Base-by-base conservation (phyloP, 2,888 invertebrate species). In the Macrosiphum euphorbiae region DNA sequence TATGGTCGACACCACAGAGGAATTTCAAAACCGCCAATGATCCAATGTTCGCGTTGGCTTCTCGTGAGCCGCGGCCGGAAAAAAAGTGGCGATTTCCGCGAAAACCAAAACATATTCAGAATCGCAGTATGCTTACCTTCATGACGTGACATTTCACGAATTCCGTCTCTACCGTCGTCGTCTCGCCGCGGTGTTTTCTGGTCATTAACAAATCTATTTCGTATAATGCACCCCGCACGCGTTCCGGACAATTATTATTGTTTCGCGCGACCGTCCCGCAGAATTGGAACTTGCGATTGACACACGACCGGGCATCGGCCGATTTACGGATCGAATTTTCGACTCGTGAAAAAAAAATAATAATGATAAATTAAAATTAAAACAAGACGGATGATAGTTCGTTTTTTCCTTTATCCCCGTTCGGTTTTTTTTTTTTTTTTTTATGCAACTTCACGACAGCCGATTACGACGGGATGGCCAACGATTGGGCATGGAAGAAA, bases 71-170 rank as follows among this genome's bases (percentile, higher is more conserved):
- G 47, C 28, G 11, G 10, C 24, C 24, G 11, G 26, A 47, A 41
- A 47, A 41, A 47, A 47, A 16, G 13, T 28, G 1, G 28, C 0
- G 28, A 47, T 5, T 86, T 47, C 5, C 11, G 13, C 4, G 20
- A 52, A 52, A 87, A 87, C 0, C 7, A 87, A 52, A 44, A 44
- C 7, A n/a, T 1, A 11, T 24, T 28, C 8, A n/a, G 55, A 55
- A n/a, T 5, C 13, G 16, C 24, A 35, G 78, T 35, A 20, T 86
- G 97, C 96, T 98, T 98, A 97, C 99, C 99, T 97, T 98, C 98
- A 98, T 98, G 98, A 97, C 98, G 98, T 97, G 98, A 98, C 98
- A 98, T 98, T 97, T 97, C 97, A 96, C 95, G 95, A 95, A 95
- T 95, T 95, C 78, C n/a, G 84, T 95, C 95, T 94, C 52, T 58